Conservation (phyloP, 2,113 vertebrate genomes). For the Lepus europaeus region DNA sequence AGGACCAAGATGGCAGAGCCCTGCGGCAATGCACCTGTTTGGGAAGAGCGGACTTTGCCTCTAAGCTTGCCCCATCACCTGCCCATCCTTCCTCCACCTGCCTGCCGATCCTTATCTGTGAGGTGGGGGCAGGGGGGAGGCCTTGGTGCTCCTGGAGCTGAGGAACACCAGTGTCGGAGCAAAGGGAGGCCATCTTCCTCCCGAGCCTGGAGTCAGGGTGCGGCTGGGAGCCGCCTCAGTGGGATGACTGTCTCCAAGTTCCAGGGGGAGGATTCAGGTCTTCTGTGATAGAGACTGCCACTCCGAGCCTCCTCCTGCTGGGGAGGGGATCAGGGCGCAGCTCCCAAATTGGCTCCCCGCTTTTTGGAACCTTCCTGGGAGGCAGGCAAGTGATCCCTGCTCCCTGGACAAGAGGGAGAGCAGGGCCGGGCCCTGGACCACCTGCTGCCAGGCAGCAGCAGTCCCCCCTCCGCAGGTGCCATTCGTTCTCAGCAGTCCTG, state of each 20-base stretch:
- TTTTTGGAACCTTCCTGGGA: neutral
- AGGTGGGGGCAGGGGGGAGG: neutral
- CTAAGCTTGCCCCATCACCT: neutral
- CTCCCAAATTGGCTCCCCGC: neutral
- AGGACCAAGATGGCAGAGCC: neutral
- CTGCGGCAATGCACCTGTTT: neutral
- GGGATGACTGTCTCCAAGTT: neutral
- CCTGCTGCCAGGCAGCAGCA: neutral
- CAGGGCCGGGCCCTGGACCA: neutral
- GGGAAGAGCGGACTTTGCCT: neutral
- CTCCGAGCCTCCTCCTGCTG: neutral
- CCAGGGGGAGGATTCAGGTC: neutral
- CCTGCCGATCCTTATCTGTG: neutral
- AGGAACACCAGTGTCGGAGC: neutral
- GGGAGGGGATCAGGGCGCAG: neutral
- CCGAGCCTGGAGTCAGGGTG: neutral
- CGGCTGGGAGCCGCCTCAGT: neutral
- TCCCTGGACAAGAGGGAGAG: neutral
- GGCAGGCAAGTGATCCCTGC: neutral
- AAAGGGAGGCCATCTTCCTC: neutral
- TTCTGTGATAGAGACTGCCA: neutral
- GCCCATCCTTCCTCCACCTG: too few species aligned
- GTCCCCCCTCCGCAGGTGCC: neutral
- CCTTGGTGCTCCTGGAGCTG: neutral
- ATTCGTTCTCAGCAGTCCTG: neutral